These are phyloP conservation scores for Pyrrhura leucotis DNA, from an alignment of 2,797 vertebrate species.

Conservation along the genomic window DNA sequence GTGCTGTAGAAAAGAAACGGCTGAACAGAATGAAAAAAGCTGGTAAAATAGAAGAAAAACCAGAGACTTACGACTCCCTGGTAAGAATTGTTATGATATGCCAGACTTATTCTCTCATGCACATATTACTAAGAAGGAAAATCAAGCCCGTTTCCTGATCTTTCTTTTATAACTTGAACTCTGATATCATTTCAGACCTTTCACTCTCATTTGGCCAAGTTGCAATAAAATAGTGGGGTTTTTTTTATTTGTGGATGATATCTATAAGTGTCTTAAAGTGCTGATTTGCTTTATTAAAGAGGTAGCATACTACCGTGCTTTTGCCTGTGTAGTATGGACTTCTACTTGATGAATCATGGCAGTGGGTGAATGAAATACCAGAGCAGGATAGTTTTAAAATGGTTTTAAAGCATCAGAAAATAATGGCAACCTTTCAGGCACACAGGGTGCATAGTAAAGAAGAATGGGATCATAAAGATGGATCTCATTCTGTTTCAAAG, in stretches of 20 bases:
- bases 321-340: neutral
- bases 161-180: neutral
- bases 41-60: slow-evolving; percentile 91
- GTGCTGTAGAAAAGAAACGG: slow-evolving; percentile 93
- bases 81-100: slow-evolving; percentile 68
- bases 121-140: neutral
- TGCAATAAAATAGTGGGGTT: neutral
- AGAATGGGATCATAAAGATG: neutral
- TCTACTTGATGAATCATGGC: neutral
- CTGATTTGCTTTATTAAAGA: neutral
- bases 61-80: slow-evolving; percentile 92
- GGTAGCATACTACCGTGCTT: neutral
- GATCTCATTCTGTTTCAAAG: neutral
- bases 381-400: neutral
- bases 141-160: neutral
- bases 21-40: slow-evolving; percentile 94
- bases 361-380: neutral
- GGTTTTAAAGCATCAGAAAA: neutral
- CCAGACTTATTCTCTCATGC: neutral
- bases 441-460: neutral
- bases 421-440: neutral
- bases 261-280: neutral
- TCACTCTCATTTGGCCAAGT: neutral
- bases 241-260: neutral
- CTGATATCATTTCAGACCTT: neutral